These are phyloP conservation scores for Arctocebus calabarensis DNA, from an alignment of 2,797 vertebrate genomes.

Conservation along the genomic window DNA sequence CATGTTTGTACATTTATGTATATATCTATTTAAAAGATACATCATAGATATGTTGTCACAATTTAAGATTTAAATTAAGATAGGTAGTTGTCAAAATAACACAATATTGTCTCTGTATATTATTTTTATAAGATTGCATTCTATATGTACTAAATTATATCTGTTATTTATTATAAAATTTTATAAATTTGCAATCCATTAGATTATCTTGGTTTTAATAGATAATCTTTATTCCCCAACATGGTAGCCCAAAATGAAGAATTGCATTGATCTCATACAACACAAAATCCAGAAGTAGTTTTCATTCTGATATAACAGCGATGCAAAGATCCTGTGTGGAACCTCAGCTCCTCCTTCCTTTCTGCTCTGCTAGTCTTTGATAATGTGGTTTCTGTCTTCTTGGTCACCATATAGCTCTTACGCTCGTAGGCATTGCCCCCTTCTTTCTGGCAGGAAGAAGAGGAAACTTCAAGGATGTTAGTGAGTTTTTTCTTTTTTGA, in stretches of 20 bases:
- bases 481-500: neutral
- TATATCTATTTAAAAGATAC: neutral
- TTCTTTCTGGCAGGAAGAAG: neutral
- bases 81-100: neutral
- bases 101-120: neutral
- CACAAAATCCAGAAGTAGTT: neutral
- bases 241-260: neutral
- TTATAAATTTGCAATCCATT: neutral
- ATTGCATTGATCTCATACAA: neutral
- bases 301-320: neutral
- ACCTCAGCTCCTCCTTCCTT: neutral
- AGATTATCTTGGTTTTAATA: neutral
- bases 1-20: neutral
- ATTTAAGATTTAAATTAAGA: slow-evolving; percentile 9
- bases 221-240: neutral
- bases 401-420: neutral
- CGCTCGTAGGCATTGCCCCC: too few species aligned
- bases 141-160: neutral
- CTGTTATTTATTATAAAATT: neutral
- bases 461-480: neutral
- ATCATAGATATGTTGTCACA: neutral
- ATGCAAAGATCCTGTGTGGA: neutral
- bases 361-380: neutral
- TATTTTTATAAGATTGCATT: neutral
- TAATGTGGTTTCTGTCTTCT: neutral